Percentiles rank a stretch among this genome's conserved stretches.
phyloP scores from a whole-genome alignment of 1,140 invertebrate species.

The Trachymyrmex septentrionalis region DNA sequence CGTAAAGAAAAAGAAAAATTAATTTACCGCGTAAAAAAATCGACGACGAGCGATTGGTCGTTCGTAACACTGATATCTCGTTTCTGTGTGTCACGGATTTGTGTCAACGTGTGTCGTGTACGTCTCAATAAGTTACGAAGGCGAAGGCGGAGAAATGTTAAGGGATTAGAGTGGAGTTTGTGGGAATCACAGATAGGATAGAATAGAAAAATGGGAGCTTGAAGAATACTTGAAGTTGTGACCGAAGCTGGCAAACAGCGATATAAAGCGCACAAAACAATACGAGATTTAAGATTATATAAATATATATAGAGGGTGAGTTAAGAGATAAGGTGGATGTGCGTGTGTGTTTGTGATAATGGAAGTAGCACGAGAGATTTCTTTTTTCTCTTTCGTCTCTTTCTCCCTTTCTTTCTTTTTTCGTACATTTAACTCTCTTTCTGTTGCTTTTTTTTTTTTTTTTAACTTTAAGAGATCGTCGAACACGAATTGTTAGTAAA shows the following conservation, averaged over 20 bases:
- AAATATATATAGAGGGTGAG: conserved; percentile 63
- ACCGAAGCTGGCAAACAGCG: conserved; percentile 81
- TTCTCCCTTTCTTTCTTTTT: conserved; percentile 38
- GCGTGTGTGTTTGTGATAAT: conserved; percentile 64
- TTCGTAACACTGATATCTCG: neutral
- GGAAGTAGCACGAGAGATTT: conserved; percentile 63
- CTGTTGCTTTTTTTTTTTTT: conserved; percentile 46
- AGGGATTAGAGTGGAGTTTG: neutral
- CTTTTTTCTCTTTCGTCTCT: conserved; percentile 55
- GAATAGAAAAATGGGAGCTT: conserved; percentile 46
- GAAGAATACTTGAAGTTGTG: conserved; percentile 76
- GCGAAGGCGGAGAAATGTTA: neutral
- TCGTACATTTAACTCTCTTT: conserved; percentile 23
- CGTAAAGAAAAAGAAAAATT: neutral
- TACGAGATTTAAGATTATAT: conserved; percentile 73
- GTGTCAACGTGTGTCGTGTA: conserved; percentile 20
- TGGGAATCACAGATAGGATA: neutral
- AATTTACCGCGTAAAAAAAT: conserved; percentile 17
- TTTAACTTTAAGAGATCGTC: conserved; percentile 32
- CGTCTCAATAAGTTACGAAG: conserved; percentile 40
- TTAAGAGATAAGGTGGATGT: conserved; percentile 65
- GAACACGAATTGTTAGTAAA: conserved; percentile 54
- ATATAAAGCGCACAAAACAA: conserved; percentile 80
- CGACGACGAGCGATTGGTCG: neutral
- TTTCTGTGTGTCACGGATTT: neutral